These are phyloP conservation scores for Drosophila percnosoma DNA, from an alignment of 2,888 invertebrate species.

Conservation along the genomic window DNA sequence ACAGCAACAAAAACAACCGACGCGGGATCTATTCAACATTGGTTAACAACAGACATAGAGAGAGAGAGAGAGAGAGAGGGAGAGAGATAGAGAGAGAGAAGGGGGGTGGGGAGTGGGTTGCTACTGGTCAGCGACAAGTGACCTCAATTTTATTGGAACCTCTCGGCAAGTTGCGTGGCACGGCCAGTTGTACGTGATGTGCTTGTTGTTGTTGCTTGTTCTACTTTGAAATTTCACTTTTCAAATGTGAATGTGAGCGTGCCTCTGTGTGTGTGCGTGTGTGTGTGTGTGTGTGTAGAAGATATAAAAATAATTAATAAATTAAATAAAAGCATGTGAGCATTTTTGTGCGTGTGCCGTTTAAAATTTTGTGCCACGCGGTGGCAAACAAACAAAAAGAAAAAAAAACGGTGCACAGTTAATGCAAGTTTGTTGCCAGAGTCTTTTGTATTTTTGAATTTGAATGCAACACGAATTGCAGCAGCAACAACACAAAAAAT, in stretches of 20 bases:
- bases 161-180: conserved; percentile 67
- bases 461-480: conserved; percentile 27
- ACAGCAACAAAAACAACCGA: conserved; percentile 30
- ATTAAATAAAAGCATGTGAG: conserved; percentile 64
- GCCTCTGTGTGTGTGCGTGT: conserved; percentile 16
- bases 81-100: neutral
- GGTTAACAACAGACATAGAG: conserved; percentile 14
- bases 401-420: conserved; percentile 18
- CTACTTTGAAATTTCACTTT: conserved; percentile 78
- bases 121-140: conserved; percentile 69
- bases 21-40: conserved; percentile 62
- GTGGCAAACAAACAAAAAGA: conserved; percentile 1
- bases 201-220: conserved; percentile 57
- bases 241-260: conserved; percentile 57
- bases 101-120: conserved; percentile 13
- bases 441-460: conserved; percentile 57
- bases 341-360: conserved; percentile 56
- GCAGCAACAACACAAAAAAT: conserved; percentile 45
- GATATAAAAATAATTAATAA: conserved; percentile 65
- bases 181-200: conserved; percentile 50
- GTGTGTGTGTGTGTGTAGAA: conserved; percentile 32
- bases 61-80: neutral
- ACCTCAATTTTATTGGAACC: conserved; percentile 77
- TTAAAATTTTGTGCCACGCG: conserved; percentile 43
- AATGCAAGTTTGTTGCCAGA: conserved; percentile 61